Evolutionary conservation across 2,797 vertebrate genomes (phyloP).

Genomic region (Oreochromis grahami): DNA sequence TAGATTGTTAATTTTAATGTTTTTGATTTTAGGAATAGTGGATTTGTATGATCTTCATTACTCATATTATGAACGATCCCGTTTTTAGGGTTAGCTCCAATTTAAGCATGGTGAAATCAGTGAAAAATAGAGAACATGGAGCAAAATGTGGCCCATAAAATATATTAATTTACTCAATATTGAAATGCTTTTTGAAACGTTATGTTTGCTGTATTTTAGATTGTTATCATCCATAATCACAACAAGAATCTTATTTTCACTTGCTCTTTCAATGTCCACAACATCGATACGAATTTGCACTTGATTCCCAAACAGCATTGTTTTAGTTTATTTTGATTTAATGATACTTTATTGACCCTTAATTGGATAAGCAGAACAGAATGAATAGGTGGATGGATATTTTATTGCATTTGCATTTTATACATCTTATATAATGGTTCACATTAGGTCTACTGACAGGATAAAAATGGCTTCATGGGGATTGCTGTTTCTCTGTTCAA

Average conservation of each 20-base stretch:
- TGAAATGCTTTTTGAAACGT: background rate
- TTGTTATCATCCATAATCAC: background rate
- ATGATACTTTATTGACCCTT: background rate
- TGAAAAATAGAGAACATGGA: background rate
- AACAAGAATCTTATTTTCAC: too few species aligned
- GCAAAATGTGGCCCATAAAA: background rate
- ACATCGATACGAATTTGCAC: too few species aligned
- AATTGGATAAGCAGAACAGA: background rate
- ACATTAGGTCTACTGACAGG: background rate
- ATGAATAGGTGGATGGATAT: background rate
- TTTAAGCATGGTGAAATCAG: background rate
- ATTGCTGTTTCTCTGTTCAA: background rate
- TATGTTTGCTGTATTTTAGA: background rate
- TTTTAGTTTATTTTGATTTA: background rate
- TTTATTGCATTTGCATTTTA: background rate
- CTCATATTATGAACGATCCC: background rate
- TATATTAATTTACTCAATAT: background rate
- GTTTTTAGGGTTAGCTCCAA: background rate
- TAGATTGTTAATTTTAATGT: background rate
- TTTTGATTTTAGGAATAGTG: background rate
- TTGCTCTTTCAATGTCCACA: background rate
- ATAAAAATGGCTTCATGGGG: background rate
- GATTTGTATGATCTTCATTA: background rate
- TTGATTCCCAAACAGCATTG: background rate
- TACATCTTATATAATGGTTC: background rate